phyloP scores from a whole-genome alignment of 2,797 vertebrate species.

The Gastrophryne carolinensis region DNA sequence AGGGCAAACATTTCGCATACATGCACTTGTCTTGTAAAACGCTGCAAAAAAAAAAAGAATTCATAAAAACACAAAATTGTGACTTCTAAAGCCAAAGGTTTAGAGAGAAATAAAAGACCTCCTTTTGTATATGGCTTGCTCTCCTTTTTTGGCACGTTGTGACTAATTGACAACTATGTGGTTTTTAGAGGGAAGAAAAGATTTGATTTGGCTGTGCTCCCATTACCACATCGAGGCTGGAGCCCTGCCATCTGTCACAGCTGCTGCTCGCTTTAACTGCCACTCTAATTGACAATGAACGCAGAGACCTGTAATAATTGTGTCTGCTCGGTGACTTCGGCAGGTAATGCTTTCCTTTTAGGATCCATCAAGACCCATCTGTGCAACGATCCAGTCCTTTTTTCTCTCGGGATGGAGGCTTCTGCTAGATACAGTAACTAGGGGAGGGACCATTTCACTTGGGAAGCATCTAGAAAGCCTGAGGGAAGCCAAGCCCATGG shows the following conservation, averaged over 20 bases:
- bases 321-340: constrained; percentile 80
- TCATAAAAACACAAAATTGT: constrained; percentile 60
- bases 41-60: constrained; percentile 55
- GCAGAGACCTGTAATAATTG: constrained; percentile 84
- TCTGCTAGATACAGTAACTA: constrained; percentile 53
- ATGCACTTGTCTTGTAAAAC: constrained; percentile 46
- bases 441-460: constrained; percentile 29
- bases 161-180: constrained; percentile 60
- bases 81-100: constrained; percentile 54
- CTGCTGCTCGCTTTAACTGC: constrained; percentile 84
- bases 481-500: not conserved
- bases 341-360: constrained; percentile 91
- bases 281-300: constrained; percentile 93
- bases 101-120: constrained; percentile 56
- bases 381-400: constrained; percentile 59
- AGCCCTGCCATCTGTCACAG: constrained; percentile 92
- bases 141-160: constrained; percentile 44
- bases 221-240: constrained; percentile 81
- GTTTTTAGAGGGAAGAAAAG: constrained; percentile 63
- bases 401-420: constrained; percentile 56
- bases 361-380: constrained; percentile 88
- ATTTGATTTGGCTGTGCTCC: constrained; percentile 80
- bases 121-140: constrained; percentile 56
- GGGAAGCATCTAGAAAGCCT: constrained; percentile 32
- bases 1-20: constrained; percentile 54